Evolutionary conservation across 1,140 invertebrate species (phyloP).

Genomic region (Trichogramma pretiosum): DNA sequence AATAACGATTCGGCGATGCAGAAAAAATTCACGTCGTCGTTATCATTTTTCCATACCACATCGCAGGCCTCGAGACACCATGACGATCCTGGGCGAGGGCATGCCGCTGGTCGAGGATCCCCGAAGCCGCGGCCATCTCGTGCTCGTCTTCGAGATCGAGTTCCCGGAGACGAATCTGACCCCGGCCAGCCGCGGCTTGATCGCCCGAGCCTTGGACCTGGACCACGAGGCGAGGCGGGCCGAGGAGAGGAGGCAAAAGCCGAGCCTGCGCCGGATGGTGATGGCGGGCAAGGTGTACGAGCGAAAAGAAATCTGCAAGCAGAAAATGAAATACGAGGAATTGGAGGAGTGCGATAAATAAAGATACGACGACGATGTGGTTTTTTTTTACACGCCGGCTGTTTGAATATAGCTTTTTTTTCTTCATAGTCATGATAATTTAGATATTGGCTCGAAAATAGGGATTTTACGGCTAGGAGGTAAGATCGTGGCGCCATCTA

Average conservation of each 20-base stretch:
- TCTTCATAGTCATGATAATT: no score
- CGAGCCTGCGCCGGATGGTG: background rate
- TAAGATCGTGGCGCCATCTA: no score
- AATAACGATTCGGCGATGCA: background rate
- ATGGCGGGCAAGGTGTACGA: constrained; percentile 12
- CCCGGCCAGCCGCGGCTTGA: constrained; percentile 35
- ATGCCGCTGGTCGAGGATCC: constrained; percentile 49
- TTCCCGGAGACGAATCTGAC: constrained; percentile 51
- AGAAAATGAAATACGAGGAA: no score
- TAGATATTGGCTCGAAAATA: no score
- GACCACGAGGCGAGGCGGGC: background rate
- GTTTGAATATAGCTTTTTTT: no score
- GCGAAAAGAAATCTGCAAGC: no score
- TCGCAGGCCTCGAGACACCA: constrained; percentile 51
- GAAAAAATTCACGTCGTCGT: background rate
- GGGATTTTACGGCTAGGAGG: no score
- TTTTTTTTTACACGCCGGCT: no score
- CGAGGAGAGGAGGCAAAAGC: background rate
- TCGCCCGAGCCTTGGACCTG: no score
- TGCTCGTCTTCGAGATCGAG: constrained; percentile 48
- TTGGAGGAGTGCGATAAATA: no score
- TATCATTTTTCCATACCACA: constrained; percentile 4
- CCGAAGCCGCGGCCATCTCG: constrained; percentile 44
- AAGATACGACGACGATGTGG: no score
- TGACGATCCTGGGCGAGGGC: constrained; percentile 54